These are phyloP conservation scores for Acleris emargana DNA, from an alignment of 2,888 invertebrate genomes.

Conservation along the genomic window DNA sequence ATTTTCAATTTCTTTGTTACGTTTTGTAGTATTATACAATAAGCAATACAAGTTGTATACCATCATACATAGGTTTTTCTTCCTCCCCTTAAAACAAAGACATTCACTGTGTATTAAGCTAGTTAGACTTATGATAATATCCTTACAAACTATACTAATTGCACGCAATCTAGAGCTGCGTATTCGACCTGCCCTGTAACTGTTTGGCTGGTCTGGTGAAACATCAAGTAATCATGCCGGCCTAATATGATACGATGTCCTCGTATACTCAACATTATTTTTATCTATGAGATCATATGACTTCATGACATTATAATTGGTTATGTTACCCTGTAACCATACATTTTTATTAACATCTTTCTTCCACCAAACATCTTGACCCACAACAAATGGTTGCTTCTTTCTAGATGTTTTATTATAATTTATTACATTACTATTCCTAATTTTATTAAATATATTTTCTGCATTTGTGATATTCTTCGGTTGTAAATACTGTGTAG, in stretches of 20 bases:
- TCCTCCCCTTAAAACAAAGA: too few relatives aligned
- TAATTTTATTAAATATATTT: conserved; percentile 1
- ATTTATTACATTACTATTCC: not conserved
- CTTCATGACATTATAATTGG: too few relatives aligned
- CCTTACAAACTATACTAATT: too few relatives aligned
- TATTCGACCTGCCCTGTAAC: not conserved
- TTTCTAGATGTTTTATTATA: conserved; percentile 4
- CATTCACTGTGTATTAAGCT: too few relatives aligned
- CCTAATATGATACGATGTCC: not conserved
- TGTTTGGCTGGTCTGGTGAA: conserved; percentile 5
- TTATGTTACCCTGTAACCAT: not conserved
- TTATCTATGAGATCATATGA: not conserved
- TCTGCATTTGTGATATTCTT: conserved; percentile 4
- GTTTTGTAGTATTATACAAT: too few relatives aligned
- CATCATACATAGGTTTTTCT: too few relatives aligned
- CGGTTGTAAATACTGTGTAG: not conserved
- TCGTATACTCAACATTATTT: not conserved
- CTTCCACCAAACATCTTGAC: conserved; percentile 9
- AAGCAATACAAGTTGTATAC: too few relatives aligned
- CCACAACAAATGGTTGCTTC: conserved; percentile 5
- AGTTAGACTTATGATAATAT: too few relatives aligned
- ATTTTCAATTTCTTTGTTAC: too few relatives aligned
- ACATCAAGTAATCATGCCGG: conserved; percentile 7
- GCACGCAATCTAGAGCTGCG: too few relatives aligned
- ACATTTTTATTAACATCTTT: conserved; percentile 13